Evolutionary conservation across 2,888 invertebrate genomes (phyloP), one percentile per base, ranked within the genome.

Genomic region (Dermolepida albohirtum): DNA sequence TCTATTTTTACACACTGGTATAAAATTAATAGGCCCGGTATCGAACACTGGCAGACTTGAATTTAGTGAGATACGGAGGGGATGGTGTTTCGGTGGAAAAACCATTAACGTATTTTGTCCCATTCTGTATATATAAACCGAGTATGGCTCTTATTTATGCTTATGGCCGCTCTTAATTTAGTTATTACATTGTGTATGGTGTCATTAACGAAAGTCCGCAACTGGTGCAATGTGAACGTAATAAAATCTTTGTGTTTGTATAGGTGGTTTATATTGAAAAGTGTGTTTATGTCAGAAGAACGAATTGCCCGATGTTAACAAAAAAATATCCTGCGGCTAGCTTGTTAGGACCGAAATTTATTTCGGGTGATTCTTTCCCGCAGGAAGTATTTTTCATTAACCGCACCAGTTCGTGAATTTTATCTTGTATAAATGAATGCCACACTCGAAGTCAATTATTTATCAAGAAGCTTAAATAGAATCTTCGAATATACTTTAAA

Each of bases 1-100:
- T 72, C 75, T 74, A 76, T 76, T 76, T 77, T 77, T 75, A 76
- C 75, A 59, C 68, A n/a, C 72, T 71, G 72, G 68, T 70, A 71
- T 74, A 74, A 75, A 76, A 76, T 78, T 78, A 78, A 78, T 77
- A 75, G 76, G 73, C 64, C 73, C 74, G 71, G 73, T 77, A 77
- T 77, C 76, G 77, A 74, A 72, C 67, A 69, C 72, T 70, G 72
- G 74, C 76, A 76, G 76, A 74, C 76, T 74, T 76, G 74, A 76
- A 73, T 73, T 73, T 63, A 68, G 67, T 55, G 74, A 75, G 75
- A 74, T 74, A 70, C 74, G 73, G 68, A 66, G 67, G 67, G 68
- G 70, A 71, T 70, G 70, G 72, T 69, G 70, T 55, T 52, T 57
- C 57, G 59, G 17, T 71, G 68, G 71, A 72, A 74, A 74, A 59